Evolutionary conservation across 2,888 invertebrate species (phyloP).

Genomic region (Shargacucullia verbasci): DNA sequence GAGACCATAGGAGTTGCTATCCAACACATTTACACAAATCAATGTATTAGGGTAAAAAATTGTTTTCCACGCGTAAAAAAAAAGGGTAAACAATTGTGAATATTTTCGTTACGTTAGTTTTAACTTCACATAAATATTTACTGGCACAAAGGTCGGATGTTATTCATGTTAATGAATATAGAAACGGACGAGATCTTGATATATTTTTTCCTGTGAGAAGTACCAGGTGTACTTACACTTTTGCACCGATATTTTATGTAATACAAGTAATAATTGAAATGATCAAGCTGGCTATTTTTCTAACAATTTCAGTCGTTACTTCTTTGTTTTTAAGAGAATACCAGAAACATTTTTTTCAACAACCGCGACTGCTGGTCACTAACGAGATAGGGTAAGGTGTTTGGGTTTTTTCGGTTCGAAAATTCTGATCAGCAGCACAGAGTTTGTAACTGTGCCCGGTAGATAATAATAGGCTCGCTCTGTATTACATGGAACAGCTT

Average conservation of each 20-base stretch:
- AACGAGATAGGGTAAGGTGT: too few species aligned
- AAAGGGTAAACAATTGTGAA: conserved; percentile 34
- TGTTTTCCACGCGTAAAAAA: too few species aligned
- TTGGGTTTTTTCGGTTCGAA: too few species aligned
- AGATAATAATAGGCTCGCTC: too few species aligned
- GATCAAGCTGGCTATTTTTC: background rate
- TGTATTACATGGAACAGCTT: too few species aligned
- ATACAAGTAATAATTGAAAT: background rate
- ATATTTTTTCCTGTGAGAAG: conserved; percentile 20
- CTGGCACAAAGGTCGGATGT: conserved; percentile 16
- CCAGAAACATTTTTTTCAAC: too few species aligned
- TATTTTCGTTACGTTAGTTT: conserved; percentile 30
- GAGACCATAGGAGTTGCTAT: background rate
- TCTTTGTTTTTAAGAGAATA: too few species aligned
- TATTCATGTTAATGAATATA: conserved; percentile 35
- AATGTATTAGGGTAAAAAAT: conserved; percentile 20
- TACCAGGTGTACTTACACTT: background rate
- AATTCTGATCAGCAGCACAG: too few species aligned
- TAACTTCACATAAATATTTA: conserved; percentile 35
- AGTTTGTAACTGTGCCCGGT: too few species aligned
- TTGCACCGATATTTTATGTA: background rate
- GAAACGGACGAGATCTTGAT: conserved; percentile 25
- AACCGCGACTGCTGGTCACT: too few species aligned
- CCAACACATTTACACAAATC: conserved; percentile 21
- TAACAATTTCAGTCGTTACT: too few species aligned